Evolutionary conservation across 2,113 vertebrate genomes (phyloP).

Genomic region (Ascaphus truei): DNA sequence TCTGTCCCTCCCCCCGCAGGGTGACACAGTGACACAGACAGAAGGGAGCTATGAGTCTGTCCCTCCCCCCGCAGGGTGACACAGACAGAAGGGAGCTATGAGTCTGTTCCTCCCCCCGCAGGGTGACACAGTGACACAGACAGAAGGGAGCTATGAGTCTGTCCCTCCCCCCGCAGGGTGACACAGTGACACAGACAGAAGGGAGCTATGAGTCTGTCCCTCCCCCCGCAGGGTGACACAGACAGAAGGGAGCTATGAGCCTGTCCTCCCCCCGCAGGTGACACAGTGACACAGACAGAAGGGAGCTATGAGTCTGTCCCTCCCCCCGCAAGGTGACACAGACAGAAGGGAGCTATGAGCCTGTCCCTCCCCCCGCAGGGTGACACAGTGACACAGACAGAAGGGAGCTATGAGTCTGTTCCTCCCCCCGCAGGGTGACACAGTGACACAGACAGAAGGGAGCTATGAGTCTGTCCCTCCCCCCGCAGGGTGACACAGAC

Average conservation of each 20-base stretch:
- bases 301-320: not conserved
- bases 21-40: slow-evolving; percentile 70
- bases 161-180: slow-evolving; percentile 44
- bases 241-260: too few relatives aligned
- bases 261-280: too few relatives aligned
- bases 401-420: not conserved
- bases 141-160: not conserved
- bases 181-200: slow-evolving; percentile 63
- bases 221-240: not conserved
- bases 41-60: not conserved
- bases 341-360: too few relatives aligned
- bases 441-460: slow-evolving; percentile 54
- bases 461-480: not conserved
- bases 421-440: slow-evolving; percentile 56
- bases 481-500: not conserved
- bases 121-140: slow-evolving; percentile 73
- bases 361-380: too few relatives aligned
- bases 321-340: not conserved
- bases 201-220: not conserved
- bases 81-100: not conserved
- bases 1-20: not conserved
- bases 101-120: too few relatives aligned
- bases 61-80: not conserved
- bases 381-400: slow-evolving; percentile 67
- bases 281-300: slow-evolving; percentile 63